Percentiles rank a stretch among this genome's conserved stretches.
Evolutionary conservation across 1,140 invertebrate species (phyloP).

Genomic region (Bombus soroeensis): DNA sequence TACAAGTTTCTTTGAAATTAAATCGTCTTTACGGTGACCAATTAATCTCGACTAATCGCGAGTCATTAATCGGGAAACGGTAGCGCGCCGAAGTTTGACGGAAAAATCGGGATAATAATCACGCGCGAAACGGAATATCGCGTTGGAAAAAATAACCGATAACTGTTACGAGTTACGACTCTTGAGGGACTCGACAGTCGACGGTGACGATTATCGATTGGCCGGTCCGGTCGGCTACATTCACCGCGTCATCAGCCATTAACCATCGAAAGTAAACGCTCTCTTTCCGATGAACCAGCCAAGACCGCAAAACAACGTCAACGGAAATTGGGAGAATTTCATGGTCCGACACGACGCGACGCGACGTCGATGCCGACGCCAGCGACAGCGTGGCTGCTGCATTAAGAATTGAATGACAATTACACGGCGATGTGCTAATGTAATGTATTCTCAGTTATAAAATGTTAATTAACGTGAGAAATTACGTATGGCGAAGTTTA

Average conservation of each 20-base stretch:
- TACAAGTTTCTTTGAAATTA: too few species aligned
- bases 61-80: neutral
- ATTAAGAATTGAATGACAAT: conserved; percentile 12
- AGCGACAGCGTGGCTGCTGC: neutral
- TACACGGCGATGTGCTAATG: neutral
- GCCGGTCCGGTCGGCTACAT: conserved; percentile 34
- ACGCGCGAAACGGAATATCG: neutral
- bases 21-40: too few species aligned
- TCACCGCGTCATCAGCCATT: conserved; percentile 68
- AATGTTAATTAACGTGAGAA: neutral
- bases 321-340: conserved; percentile 6
- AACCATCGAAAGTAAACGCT: conserved; percentile 71
- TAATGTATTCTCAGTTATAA: neutral
- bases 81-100: neutral
- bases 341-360: neutral
- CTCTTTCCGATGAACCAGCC: conserved; percentile 23
- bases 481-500: neutral
- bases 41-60: too few species aligned
- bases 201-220: conserved; percentile 66
- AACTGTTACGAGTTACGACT: conserved; percentile 48
- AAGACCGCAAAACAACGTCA: conserved; percentile 10
- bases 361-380: too few species aligned
- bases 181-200: conserved; percentile 33
- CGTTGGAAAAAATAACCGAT: conserved; percentile 34
- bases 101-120: conserved; percentile 4